Conservation (phyloP, 2,797 vertebrate species). For the Acrossocheilus fasciatus region DNA sequence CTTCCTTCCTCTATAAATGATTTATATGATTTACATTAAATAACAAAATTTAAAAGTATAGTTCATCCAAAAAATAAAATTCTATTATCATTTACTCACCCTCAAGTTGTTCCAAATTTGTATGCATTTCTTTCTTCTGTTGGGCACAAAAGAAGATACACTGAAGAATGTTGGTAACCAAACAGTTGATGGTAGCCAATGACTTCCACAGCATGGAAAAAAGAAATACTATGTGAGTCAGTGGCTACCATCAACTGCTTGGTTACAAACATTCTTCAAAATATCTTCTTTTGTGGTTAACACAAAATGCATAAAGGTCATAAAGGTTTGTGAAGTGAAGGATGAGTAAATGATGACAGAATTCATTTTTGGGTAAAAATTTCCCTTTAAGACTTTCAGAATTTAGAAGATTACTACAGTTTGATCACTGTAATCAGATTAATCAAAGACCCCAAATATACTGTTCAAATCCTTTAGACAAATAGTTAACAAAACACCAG, state of each 20-base stretch:
- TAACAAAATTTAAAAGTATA: not conserved
- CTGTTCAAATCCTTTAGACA: not conserved
- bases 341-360: not conserved
- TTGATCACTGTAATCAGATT: not conserved
- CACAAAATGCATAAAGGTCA: not conserved
- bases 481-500: not conserved
- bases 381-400: not conserved
- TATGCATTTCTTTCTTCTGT: not conserved
- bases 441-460: too few species aligned
- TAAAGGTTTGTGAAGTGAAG: not conserved
- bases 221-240: not conserved
- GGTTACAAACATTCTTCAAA: not conserved
- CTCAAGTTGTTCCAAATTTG: not conserved
- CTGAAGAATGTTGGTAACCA: not conserved
- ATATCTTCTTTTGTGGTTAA: not conserved
- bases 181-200: not conserved
- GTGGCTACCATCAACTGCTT: not conserved
- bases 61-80: not conserved
- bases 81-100: not conserved
- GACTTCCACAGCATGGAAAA: not conserved
- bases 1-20: constrained; percentile 16
- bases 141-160: not conserved
- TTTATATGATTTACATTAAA: not conserved
- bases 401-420: not conserved
- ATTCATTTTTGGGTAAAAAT: not conserved